Evolutionary conservation across 2,888 invertebrate genomes (phyloP), one percentile per base, ranked within the genome.

Genomic region (Drepana falcataria): DNA sequence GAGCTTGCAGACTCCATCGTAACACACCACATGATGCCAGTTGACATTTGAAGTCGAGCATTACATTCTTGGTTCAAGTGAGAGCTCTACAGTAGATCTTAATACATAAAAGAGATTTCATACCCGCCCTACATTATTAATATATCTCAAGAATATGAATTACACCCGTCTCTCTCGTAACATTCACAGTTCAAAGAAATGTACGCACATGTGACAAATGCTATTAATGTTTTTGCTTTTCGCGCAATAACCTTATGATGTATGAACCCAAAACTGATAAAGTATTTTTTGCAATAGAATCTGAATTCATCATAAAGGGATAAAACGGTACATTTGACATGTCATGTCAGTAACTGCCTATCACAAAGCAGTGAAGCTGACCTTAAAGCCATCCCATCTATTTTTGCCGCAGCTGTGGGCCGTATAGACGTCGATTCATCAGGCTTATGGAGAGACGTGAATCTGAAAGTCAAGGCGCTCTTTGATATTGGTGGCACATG

Each of bases 1-100:
- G 55, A 53, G 55, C 67, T 58, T 63, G 61, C 57, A 55, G 60
- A 44, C 61, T 63, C 51, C 35, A 49, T 57, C 55, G 47, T 58
- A 55, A 59, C 53, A 53, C 58, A 49, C 53, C 51, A 53, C 48
- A 55, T 54, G 51, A 51, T 53, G 56, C 54, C n/a, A 52, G 49
- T 55, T 41, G 44, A 47, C 35, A 47, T 35, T 49, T 49, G 44
- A 44, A 44, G 44, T 6, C 44, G 9, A 9, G 44, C 44, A 44
- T 44, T 44, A 44, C 44, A 44, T 7, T 5, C n/a, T 41, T 52
- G 7, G 52, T 55, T 48, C 48, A 33, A n/a, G 48, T 41, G n/a
- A 7, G 35, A 44, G 9, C 44, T 44, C 44, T 9, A 9, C 44
- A 9, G 6, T 44, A 44, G 44, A 9, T 44, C 44, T 44, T 41